Evolutionary conservation across 2,797 vertebrate species (phyloP).

Genomic region (Leptoclinus maculatus): DNA sequence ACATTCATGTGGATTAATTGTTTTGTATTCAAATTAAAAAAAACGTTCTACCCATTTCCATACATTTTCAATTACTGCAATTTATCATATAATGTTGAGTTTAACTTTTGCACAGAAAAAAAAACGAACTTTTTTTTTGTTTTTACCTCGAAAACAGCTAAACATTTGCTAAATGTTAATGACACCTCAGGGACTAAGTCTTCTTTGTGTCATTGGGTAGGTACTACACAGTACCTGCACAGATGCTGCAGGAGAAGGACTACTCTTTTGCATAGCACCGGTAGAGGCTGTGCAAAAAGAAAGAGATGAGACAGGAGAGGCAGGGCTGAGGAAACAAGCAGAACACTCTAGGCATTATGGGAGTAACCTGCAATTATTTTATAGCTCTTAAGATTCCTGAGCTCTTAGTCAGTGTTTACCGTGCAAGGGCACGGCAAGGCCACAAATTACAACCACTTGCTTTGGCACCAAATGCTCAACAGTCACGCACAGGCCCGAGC

Average conservation of each 20-base stretch:
- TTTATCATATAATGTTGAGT: background rate
- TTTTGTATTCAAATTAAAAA: background rate
- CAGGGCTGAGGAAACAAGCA: constrained; percentile 66
- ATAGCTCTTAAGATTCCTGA: constrained; percentile 94
- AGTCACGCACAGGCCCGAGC: constrained; percentile 86
- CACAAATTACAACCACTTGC: constrained; percentile 87
- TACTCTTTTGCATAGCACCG: constrained; percentile 1
- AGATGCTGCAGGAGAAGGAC: background rate
- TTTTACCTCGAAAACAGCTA: background rate
- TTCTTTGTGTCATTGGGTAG: constrained; percentile 2
- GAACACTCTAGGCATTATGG: constrained; percentile 75
- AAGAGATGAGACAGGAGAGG: constrained; percentile 48
- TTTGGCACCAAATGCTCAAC: constrained; percentile 77
- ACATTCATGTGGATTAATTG: background rate
- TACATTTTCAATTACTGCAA: background rate
- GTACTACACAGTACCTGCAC: background rate
- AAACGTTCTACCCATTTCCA: background rate
- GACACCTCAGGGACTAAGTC: background rate
- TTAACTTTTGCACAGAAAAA: background rate
- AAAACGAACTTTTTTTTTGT: background rate
- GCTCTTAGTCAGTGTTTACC: constrained; percentile 92
- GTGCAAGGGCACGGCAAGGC: constrained; percentile 86
- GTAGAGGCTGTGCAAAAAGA: constrained; percentile 31
- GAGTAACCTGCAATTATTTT: constrained; percentile 95
- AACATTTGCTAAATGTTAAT: background rate